Base-by-base conservation (phyloP, 1,140 invertebrate species). In the Aphelinus atriplicis region DNA sequence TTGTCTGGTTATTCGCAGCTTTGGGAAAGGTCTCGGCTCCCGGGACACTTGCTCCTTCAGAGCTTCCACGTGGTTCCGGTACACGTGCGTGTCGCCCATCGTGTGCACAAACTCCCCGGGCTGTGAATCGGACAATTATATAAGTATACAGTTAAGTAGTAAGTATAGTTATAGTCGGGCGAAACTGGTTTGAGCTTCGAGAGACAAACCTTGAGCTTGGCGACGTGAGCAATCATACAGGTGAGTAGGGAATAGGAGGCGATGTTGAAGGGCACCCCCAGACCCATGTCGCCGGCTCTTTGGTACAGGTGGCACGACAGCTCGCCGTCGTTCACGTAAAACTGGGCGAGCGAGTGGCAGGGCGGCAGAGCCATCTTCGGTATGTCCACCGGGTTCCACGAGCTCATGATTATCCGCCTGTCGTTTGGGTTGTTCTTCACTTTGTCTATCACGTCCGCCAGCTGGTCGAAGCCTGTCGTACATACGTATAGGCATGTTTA, bases 231-330 rank as follows among this genome's bases (percentile, higher is more conserved):
- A 78, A 99, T 94, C 96, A 99, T 98, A 80, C 94, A 93, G 7
- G 96, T 98, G 1, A 99, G 89, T 3, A 99, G 83, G 1, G 97
- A 92, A 89, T 99, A 99, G 75, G 96, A 98, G 45, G 98, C 98
- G 81, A 99, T 98, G 85, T 99, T 99, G 84, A 99, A 99, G 10
- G 98, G 98, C 1, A 99, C 97, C 10, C 98, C 98, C 1, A 99
- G 88, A 2, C 97, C 97, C 93, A 99, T 96, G 87, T 99, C 98
- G 9, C 96, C 98, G 76, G 97, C 98, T 81, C 98, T 90, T 88
- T 99, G 98, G 86, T 99, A 99, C 74, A 99, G 85, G 80, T 97
- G 94, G 84, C 97, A 99, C 1, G 95, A 98, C 0, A 96, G 83
- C 81, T 93, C 89, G 6, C 93, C 94, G 86, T 95, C 90, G 0